Base-by-base conservation (phyloP, 2,797 vertebrate species). In the Calcarius lapponicus region DNA sequence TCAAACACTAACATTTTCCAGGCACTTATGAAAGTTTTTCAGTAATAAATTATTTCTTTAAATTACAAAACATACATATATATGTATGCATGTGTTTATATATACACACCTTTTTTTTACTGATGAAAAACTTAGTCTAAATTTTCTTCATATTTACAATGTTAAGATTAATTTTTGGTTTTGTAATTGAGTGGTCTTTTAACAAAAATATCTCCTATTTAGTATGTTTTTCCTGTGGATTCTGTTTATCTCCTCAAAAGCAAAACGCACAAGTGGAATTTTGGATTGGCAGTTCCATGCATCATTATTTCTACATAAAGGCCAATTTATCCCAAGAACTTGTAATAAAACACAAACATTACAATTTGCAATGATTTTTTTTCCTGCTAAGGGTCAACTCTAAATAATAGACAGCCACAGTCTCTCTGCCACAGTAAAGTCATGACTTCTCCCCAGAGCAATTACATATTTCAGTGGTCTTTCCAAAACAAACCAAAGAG, bases 281-380 rank as follows among this genome's bases (percentile, higher is more conserved):
- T 87, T 51, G 20, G 45, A 92, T 25, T 69, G n/a, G n/a, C 64
- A 93, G 80, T 54, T 94, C 38, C 71, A 82, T 48, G 57, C 58
- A 47, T 91, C 34, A 42, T 64, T 82, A 71, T 67, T 87, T 48
- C 74, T 75, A 83, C 78, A 80, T 34, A 60, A 54, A 87, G 57
- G 47, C 69, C 47, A 88, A 75, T 85, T 73, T 67, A 71, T 28
- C 47, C 66, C 34, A 86, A 84, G 50, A 42, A 72, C 25, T 64
- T 50, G n/a, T 34, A 82, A 96, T 66, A 57, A 80, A 93, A 86
- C 4, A 21, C 50, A 95, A 88, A 78, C 78, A 92, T 61, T 93
- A 92, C 57, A 40, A 73, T 50, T 43, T 28, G 31, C 61, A 67
- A 48, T 47, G 29, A 40, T 20, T 31, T 73, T 88, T 88, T 94